Conservation (phyloP, 2,113 vertebrate species). For the Candoia aspera region DNA sequence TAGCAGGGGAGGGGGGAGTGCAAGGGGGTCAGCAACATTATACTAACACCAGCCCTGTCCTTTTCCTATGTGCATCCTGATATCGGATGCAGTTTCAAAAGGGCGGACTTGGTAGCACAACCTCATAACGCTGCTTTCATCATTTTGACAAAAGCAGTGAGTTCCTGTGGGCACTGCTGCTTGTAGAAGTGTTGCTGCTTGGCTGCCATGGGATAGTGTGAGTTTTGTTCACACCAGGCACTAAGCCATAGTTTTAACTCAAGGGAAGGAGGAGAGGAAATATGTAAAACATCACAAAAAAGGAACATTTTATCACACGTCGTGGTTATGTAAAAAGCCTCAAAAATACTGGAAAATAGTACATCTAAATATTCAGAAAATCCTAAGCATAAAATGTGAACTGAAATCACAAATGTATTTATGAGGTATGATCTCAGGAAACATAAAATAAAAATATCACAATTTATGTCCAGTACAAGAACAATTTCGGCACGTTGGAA, state of each 20-base stretch:
- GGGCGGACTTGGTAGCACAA: neutral
- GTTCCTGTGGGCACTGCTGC: neutral
- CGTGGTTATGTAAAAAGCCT: neutral
- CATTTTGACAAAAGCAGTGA: neutral
- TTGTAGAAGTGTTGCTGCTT: neutral
- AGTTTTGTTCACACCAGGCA: neutral
- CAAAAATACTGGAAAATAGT: neutral
- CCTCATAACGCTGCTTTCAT: neutral
- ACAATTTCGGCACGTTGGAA: neutral
- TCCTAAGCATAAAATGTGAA: neutral
- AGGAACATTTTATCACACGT: neutral
- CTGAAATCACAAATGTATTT: neutral
- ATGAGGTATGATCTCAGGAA: neutral
- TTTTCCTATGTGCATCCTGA: neutral
- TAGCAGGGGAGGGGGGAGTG: neutral
- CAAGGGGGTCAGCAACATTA: neutral
- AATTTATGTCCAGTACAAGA: neutral
- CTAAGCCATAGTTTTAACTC: neutral
- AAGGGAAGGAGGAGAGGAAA: neutral
- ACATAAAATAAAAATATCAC: neutral
- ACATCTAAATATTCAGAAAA: neutral
- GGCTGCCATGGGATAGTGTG: neutral
- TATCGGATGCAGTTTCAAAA: neutral
- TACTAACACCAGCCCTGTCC: neutral
- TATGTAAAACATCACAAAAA: neutral